These are phyloP conservation scores for Zingel zingel DNA, from an alignment of 2,113 vertebrate genomes.

Conservation along the genomic window DNA sequence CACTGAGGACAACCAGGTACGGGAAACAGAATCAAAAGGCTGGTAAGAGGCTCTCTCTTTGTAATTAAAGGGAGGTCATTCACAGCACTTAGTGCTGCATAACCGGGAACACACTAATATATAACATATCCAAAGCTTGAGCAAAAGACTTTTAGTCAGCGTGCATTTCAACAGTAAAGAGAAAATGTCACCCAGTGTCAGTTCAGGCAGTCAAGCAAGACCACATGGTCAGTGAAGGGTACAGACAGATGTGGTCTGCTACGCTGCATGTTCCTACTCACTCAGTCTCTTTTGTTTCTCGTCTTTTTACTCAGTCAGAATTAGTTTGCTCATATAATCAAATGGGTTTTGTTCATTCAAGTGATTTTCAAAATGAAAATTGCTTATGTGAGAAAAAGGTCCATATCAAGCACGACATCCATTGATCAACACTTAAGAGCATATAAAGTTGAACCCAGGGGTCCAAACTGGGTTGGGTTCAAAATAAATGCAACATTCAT, in stretches of 20 bases:
- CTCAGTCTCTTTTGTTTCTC: conserved; percentile 20
- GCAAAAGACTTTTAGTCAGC: conserved; percentile 21
- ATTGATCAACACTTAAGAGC: conserved; percentile 58
- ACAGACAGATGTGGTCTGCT: conserved; percentile 34
- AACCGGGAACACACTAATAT: conserved; percentile 51
- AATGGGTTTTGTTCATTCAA: conserved; percentile 57
- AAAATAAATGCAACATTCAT: conserved; percentile 79
- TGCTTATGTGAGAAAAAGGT: conserved; percentile 69
- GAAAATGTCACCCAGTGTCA: conserved; percentile 15
- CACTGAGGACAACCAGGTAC: conserved; percentile 73
- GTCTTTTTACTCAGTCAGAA: conserved; percentile 43
- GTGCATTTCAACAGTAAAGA: conserved; percentile 26
- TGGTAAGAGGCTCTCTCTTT: conserved; percentile 66
- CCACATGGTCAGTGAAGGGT: conserved; percentile 33
- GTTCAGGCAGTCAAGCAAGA: conserved; percentile 34
- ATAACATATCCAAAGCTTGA: conserved; percentile 43
- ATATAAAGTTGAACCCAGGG: conserved; percentile 51
- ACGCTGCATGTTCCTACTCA: conserved; percentile 2
- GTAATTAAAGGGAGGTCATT: conserved; percentile 51
- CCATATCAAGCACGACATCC: conserved; percentile 69
- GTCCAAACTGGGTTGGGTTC: conserved; percentile 45
- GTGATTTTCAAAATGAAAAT: conserved; percentile 27
- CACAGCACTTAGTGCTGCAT: conserved; percentile 52
- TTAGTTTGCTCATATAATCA: conserved; percentile 21
- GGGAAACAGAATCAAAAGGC: conserved; percentile 59